Evolutionary conservation across 1,140 invertebrate genomes (phyloP), one percentile per base, ranked within the genome.

Genomic region (Hesperophylax magnus): DNA sequence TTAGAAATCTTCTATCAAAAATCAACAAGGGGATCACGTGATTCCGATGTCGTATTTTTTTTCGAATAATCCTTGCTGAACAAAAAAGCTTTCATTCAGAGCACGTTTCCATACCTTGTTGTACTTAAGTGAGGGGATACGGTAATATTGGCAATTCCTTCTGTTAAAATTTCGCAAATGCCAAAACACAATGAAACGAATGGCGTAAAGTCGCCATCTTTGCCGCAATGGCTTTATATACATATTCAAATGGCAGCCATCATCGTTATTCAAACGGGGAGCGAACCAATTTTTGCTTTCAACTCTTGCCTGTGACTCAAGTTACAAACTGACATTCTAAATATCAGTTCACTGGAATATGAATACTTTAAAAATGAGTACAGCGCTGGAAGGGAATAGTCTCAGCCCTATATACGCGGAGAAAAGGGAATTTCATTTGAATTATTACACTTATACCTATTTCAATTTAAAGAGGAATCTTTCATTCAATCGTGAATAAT

Each of bases 101-200:
- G 47, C 69, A 72, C 69, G 69, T 72, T 53, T 24, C 69, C n/a
- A 69, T 72, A 53, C 39, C 69, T 53, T 72, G 69, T 72, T 72
- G 69, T 72, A 39, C 69, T 72, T 53, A 72, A 72, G 69, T 72
- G 69, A n/a, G 20, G 69, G 20, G 69, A 72, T 72, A 72, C 47
- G 69, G 69, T 72, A 53, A 72, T 72, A 39, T 72, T 72, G 69
- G 69, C 69, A 72, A 72, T 72, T 72, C 69, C 69, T 20, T 53
- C 39, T 72, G 69, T 53, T 53, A 53, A 72, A 72, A 72, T 72
- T 39, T 72, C 39, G 47, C 69, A 72, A 72, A 72, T 53, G 47
- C 47, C 69, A 52, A 72, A 72, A 72, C 22, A 72, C 69, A 72
- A 52, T 72, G 47, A 72, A 72, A 72, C 53, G 69, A 72, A 72